Evolutionary conservation across 2,797 vertebrate species (phyloP).

Genomic region (Agapornis canus): DNA sequence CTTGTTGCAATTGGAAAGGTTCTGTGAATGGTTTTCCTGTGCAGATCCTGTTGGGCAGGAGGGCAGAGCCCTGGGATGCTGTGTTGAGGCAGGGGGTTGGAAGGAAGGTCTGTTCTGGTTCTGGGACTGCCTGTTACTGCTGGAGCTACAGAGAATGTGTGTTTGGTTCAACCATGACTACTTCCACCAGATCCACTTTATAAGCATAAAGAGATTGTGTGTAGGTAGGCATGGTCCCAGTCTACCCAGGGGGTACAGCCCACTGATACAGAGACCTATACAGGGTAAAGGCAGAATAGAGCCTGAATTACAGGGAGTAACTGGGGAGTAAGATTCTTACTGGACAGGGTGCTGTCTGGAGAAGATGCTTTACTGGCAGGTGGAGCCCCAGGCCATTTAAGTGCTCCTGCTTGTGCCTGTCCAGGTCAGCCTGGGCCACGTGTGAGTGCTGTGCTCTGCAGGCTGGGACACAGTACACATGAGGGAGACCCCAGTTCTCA

Average conservation of each 20-base stretch:
- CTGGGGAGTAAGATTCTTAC: background rate
- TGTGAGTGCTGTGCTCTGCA: background rate
- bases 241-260: background rate
- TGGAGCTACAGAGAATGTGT: background rate
- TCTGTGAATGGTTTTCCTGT: rapidly evolving
- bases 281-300: background rate
- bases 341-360: background rate
- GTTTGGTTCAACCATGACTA: background rate
- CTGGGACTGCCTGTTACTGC: background rate
- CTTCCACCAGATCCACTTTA: background rate
- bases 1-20: background rate
- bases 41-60: background rate
- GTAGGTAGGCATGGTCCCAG: background rate
- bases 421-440: background rate
- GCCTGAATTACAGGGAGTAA: background rate
- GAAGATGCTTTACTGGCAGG: background rate
- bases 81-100: background rate
- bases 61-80: background rate
- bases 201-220: background rate
- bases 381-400: background rate
- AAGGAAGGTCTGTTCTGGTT: background rate
- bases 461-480: background rate
- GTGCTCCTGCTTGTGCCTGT: background rate
- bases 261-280: background rate
- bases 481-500: background rate